Evolutionary conservation across 2,113 vertebrate species (phyloP).

Genomic region (Phalacrocorax carbo): DNA sequence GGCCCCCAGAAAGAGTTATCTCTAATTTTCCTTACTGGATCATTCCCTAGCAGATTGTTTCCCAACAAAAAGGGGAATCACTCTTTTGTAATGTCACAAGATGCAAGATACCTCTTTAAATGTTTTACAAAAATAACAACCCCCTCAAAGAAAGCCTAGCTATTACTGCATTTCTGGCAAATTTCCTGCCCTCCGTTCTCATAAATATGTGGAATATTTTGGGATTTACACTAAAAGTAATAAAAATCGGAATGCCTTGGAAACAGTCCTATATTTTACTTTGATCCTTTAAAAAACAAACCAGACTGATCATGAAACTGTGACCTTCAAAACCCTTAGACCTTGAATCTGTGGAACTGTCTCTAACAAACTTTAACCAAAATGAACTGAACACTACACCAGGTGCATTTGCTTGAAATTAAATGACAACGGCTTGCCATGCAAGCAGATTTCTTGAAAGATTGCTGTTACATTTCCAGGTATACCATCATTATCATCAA

Average conservation of each 20-base stretch:
- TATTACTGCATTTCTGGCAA: not conserved
- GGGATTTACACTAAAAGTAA: not conserved
- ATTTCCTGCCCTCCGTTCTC: not conserved
- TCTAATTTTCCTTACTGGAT: not conserved
- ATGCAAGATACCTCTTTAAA: fast-evolving
- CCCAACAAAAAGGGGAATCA: not conserved
- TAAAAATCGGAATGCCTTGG: not conserved
- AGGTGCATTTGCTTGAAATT: not conserved
- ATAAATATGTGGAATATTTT: not conserved
- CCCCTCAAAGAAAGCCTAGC: not conserved
- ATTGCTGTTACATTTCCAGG: conserved; percentile 1
- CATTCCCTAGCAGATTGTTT: not conserved
- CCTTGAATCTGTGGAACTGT: not conserved
- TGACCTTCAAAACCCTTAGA: not conserved
- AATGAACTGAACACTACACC: not conserved
- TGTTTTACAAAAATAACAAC: not conserved
- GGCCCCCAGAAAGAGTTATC: not conserved
- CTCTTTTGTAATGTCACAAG: not conserved
- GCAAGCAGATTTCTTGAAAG: conserved; percentile 16
- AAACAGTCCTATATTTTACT: not conserved
- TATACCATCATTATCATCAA: not conserved
- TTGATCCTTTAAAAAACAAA: not conserved
- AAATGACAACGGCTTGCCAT: not conserved
- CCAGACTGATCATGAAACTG: not conserved
- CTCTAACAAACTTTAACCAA: not conserved